Base-by-base conservation (phyloP, 2,888 invertebrate species). In the Volucella zonaria region DNA sequence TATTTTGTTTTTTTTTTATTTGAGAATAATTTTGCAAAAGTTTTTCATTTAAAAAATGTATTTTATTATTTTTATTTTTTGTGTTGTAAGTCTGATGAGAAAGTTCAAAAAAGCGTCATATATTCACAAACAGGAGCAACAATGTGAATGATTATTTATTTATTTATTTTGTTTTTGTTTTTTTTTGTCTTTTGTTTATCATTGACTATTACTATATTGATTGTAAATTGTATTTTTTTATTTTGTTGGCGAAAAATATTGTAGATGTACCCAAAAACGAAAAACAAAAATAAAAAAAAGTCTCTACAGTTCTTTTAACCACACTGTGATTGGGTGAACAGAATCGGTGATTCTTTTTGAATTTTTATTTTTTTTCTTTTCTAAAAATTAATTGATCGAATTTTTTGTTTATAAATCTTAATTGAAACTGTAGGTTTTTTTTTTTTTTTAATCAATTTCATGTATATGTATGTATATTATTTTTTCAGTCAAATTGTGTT, bases 401-500 rank as follows among this genome's bases (percentile, higher is more conserved):
- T 79, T 77, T 68, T 38, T 38, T 68, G 47, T 77, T 38, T 51
- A 40, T 82, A 54, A 78, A 70, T 71, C 31, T 67, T 62, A 73
- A 78, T 86, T 86, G 80, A 76, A 78, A 75, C 82, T 85, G 87
- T 87, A 88, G 88, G 87, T 73, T 78, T 82, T 86, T 75, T 51
- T 80, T 73, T 87, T 61, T 76, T 77, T 75, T 64, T 54, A 43
- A 31, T 62, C 71, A 80, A 70, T 54, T 82, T 74, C 31, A n/a
- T 75, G 47, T 75, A 62, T 54, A 61, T 87, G 75, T 80, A 74
- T 66, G 78, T 31, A 54, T 75, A 78, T 54, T 56, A 64, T 74
- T 73, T 70, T 74, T 85, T 87, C 80, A 87, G 87, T 87, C 87
- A 87, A 83, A 85, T 85, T 76, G 80, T 83, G 70, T 83, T 82